These are phyloP conservation scores for Plebejus melissa DNA, from an alignment of 2,888 invertebrate genomes.

Conservation along the genomic window DNA sequence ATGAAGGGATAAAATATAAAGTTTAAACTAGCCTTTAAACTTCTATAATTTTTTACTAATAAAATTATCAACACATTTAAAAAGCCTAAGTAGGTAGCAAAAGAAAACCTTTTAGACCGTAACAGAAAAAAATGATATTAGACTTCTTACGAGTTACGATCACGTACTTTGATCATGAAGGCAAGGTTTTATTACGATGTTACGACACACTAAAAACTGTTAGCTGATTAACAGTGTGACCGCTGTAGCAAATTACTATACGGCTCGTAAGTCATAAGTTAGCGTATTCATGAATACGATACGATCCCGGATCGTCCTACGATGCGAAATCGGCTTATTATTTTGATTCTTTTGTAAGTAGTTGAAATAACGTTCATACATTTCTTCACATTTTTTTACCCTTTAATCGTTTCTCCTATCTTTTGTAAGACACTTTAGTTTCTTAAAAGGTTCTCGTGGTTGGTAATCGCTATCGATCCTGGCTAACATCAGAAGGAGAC, in stretches of 20 bases:
- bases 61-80: not conserved
- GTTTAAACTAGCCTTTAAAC: too few species aligned
- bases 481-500: too few species aligned
- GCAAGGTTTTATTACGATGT: slow-evolving; percentile 7
- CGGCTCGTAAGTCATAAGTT: not conserved
- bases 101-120: not conserved
- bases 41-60: too few species aligned
- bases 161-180: not conserved
- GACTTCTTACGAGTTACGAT: not conserved
- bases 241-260: not conserved
- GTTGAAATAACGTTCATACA: too few species aligned
- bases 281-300: not conserved
- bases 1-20: too few species aligned
- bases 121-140: not conserved
- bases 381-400: too few species aligned
- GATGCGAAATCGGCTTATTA: too few species aligned
- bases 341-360: too few species aligned
- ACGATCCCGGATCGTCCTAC: not conserved
- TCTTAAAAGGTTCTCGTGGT: too few species aligned
- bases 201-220: slow-evolving; percentile 17
- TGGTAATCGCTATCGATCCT: too few species aligned
- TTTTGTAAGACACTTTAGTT: too few species aligned
- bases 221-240: slow-evolving; percentile 10
- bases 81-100: not conserved
- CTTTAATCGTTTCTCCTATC: too few species aligned